Evolutionary conservation across 2,888 invertebrate species (phyloP).

Genomic region (Callyntrura sp.): DNA sequence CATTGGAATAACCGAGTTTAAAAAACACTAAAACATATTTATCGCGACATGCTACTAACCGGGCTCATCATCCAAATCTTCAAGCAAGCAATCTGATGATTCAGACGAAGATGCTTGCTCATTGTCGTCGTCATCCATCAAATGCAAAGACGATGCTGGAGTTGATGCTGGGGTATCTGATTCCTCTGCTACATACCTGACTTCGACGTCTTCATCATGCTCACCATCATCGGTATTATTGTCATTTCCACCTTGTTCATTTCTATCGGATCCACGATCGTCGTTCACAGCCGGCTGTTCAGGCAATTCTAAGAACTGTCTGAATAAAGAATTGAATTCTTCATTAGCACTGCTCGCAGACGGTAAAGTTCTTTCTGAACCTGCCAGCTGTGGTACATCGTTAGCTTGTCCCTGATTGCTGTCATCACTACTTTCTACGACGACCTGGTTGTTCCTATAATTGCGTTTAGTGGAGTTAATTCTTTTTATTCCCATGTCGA

Average conservation of each 20-base stretch:
- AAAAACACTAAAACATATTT: no score
- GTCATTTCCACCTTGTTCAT: background rate
- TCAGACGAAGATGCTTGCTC: conserved; percentile 75
- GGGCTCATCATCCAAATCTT: conserved; percentile 80
- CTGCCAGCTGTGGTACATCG: conserved; percentile 6
- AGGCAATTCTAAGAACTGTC: background rate
- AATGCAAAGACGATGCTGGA: conserved; percentile 59
- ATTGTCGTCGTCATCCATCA: conserved; percentile 77
- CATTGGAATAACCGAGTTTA: no score
- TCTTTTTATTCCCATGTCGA: conserved; percentile 61
- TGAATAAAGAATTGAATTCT: no score
- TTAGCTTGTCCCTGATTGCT: conserved; percentile 17
- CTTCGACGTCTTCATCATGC: conserved; percentile 56
- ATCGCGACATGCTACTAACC: conserved; percentile 35
- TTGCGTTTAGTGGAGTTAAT: conserved; percentile 62
- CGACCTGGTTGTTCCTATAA: conserved; percentile 67
- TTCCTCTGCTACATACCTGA: background rate
- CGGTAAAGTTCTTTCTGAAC: background rate
- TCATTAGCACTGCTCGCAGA: background rate
- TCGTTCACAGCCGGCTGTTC: conserved; percentile 1
- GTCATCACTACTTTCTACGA: conserved; percentile 65
- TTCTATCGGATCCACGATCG: background rate
- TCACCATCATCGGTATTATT: conserved; percentile 33
- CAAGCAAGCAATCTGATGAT: conserved; percentile 80
- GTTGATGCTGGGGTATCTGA: conserved; percentile 63